phyloP scores from a whole-genome alignment of 2,888 invertebrate species.

The Conchocele bisecta region DNA sequence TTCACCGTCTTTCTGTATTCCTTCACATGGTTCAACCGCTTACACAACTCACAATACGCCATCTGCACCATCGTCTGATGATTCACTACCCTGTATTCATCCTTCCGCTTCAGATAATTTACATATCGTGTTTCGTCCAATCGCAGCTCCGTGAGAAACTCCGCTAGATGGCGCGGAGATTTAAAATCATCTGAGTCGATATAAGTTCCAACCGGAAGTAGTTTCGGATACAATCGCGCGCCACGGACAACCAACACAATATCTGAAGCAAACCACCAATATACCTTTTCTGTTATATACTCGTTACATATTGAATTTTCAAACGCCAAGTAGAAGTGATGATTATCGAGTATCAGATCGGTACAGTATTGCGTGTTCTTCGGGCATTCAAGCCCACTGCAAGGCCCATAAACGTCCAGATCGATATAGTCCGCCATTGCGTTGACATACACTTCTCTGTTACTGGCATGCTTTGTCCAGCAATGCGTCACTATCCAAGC shows the following conservation, averaged over 20 bases:
- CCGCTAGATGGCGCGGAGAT: slow-evolving; percentile 4
- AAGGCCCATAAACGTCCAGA: slow-evolving; percentile 15
- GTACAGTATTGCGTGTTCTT: background rate
- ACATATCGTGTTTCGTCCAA: slow-evolving; percentile 4
- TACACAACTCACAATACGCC: slow-evolving; percentile 12
- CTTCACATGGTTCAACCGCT: slow-evolving; percentile 1
- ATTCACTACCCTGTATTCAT: background rate
- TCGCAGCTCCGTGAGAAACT: background rate
- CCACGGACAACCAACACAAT: slow-evolving; percentile 24
- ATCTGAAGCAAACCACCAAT: slow-evolving; percentile 12
- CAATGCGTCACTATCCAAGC: slow-evolving; percentile 24
- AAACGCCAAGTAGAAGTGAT: slow-evolving; percentile 24
- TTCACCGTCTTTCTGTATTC: background rate
- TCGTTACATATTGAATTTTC: slow-evolving; percentile 31
- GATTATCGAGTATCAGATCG: background rate
- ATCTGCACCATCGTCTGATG: background rate
- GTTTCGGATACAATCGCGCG: background rate
- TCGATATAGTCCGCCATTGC: background rate
- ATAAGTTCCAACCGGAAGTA: slow-evolving; percentile 25
- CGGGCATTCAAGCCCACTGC: background rate
- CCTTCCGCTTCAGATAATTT: slow-evolving; percentile 10
- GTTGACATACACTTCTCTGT: slow-evolving; percentile 12
- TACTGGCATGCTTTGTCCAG: slow-evolving; percentile 7
- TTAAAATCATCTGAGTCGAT: slow-evolving; percentile 19
- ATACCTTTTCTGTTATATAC: slow-evolving; percentile 32